Conservation (phyloP, 2,113 vertebrate genomes). For the Galeopterus variegatus region DNA sequence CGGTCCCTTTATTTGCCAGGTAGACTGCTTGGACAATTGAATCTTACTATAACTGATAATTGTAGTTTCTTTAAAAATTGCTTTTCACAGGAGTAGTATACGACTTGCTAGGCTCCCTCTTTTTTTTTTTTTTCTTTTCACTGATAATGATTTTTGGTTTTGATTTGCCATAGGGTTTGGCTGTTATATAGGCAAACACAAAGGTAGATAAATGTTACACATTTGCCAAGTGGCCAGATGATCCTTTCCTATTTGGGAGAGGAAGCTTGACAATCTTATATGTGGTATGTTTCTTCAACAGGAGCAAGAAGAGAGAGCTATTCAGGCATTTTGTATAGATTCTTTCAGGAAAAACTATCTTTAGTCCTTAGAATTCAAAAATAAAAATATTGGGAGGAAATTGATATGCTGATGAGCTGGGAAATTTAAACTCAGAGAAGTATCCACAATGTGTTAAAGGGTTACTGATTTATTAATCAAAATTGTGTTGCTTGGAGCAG, state of each 20-base stretch:
- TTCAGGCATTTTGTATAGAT: background rate
- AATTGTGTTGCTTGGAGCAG: background rate
- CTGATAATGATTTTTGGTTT: conserved; percentile 15
- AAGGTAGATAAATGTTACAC: background rate
- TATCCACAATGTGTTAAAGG: background rate
- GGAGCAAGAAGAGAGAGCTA: background rate
- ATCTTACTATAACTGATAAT: conserved; percentile 39
- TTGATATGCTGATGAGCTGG: background rate
- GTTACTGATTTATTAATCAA: conserved; percentile 1
- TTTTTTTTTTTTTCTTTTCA: background rate
- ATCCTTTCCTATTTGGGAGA: background rate
- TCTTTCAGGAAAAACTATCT: background rate
- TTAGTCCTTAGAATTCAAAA: conserved; percentile 54
- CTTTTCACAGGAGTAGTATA: background rate
- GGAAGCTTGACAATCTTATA: background rate
- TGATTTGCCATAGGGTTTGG: background rate
- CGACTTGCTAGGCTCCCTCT: background rate
- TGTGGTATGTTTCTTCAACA: conserved; percentile 10
- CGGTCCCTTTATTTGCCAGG: background rate
- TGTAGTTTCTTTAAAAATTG: conserved; percentile 50
- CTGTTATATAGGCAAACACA: background rate
- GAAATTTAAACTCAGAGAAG: conserved; percentile 48
- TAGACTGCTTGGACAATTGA: conserved; percentile 6
- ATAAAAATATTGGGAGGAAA: conserved; percentile 18
- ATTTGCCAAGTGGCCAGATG: background rate